Evolutionary conservation across 2,888 invertebrate species (phyloP).

Genomic region (Synergus itoensis): DNA sequence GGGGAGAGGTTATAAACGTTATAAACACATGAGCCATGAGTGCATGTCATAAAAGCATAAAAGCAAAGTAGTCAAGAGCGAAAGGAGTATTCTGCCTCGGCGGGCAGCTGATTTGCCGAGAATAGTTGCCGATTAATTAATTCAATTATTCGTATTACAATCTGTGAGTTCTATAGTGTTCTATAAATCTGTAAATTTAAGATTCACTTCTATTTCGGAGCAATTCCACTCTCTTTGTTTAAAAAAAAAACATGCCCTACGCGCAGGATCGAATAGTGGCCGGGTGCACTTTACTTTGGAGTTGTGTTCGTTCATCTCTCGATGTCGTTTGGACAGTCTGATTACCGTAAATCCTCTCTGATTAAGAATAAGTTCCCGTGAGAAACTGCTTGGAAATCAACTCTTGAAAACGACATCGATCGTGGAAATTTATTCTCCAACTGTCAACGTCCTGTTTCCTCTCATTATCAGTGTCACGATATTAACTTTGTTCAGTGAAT

Average conservation of each 20-base stretch:
- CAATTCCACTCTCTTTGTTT: neutral
- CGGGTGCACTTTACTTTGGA: conserved; percentile 19
- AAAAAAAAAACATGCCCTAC: conserved; percentile 15
- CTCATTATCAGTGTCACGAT: neutral
- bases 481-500: neutral
- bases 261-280: conserved; percentile 31
- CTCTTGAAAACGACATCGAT: neutral
- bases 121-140: neutral
- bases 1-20: conserved; percentile 27
- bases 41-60: neutral
- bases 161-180: neutral
- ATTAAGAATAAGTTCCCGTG: neutral
- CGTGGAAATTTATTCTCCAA: neutral
- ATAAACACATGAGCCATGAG: conserved; percentile 11
- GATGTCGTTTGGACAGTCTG: conserved; percentile 15
- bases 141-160: neutral
- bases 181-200: neutral
- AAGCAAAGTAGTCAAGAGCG: conserved; percentile 23
- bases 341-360: neutral
- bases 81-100: neutral
- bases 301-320: conserved; percentile 9
- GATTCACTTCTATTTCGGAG: conserved; percentile 18
- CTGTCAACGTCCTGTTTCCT: neutral
- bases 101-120: neutral
- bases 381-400: neutral